Percentiles rank a stretch among this genome's conserved stretches.
phyloP scores from a whole-genome alignment of 2,797 vertebrate species.

The Cyclopterus lumpus region DNA sequence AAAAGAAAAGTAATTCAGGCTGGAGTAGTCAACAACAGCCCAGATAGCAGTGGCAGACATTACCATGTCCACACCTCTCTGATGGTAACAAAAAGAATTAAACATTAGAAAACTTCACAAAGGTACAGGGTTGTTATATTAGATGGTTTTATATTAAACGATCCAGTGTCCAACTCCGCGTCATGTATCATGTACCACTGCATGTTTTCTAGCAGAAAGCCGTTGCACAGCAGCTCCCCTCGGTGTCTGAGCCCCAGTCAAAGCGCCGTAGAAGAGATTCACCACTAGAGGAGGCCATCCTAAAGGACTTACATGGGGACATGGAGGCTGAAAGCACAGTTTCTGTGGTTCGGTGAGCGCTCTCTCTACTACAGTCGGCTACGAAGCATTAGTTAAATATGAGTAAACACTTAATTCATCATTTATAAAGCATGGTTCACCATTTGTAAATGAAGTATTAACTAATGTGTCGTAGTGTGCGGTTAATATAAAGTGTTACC shows the following conservation, averaged over 20 bases:
- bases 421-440: too few species aligned
- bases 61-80: background rate
- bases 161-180: background rate
- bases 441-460: too few species aligned
- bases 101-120: background rate
- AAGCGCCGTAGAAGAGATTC: constrained; percentile 57
- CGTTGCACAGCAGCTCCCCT: background rate
- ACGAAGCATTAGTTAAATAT: too few species aligned
- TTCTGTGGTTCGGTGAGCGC: constrained; percentile 36
- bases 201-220: constrained; percentile 30
- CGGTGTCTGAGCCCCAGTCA: constrained; percentile 9
- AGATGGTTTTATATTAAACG: background rate
- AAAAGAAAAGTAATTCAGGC: background rate
- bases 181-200: background rate
- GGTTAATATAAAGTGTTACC: too few species aligned
- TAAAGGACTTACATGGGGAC: constrained; percentile 48
- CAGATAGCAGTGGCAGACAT: background rate
- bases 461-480: too few species aligned
- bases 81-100: background rate
- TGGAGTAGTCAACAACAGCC: background rate
- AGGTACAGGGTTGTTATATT: background rate
- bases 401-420: too few species aligned
- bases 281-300: constrained; percentile 74
- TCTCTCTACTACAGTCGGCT: background rate
- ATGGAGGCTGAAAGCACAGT: constrained; percentile 16